Percentiles rank a stretch among this genome's conserved stretches.
Conservation (phyloP, 2,113 vertebrate species). For the Corvus cornix region DNA sequence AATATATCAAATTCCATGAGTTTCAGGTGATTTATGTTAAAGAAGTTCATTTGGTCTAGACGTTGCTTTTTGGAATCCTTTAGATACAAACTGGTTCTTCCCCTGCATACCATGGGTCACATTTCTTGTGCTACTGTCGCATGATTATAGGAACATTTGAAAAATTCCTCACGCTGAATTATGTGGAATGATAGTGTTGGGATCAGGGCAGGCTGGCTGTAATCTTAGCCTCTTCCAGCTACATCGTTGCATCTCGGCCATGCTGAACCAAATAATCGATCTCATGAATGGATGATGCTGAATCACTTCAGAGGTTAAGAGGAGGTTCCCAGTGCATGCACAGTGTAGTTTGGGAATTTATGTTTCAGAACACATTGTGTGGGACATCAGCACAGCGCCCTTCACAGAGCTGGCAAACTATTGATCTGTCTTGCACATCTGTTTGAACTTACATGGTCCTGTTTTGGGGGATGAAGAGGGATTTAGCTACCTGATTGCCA, state of each 20-base stretch:
- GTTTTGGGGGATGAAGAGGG: neutral
- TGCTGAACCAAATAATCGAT: neutral
- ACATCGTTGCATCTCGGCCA: neutral
- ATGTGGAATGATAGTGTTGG: neutral
- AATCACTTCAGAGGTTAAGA: neutral
- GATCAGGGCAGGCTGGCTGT: neutral
- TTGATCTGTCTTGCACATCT: constrained; percentile 27
- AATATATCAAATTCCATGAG: neutral
- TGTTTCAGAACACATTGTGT: neutral
- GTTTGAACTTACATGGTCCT: constrained; percentile 21
- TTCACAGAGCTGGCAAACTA: neutral
- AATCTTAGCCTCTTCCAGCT: constrained; percentile 15
- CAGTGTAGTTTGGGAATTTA: neutral
- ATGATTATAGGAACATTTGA: constrained; percentile 2
- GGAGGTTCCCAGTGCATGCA: neutral
- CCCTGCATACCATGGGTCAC: neutral
- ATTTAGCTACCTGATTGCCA: constrained; percentile 33
- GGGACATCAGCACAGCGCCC: neutral
- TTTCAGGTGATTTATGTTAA: neutral
- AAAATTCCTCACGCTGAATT: neutral
- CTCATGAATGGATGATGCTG: neutral
- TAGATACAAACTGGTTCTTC: neutral
- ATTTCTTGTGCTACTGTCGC: neutral
- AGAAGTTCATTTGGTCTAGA: neutral
- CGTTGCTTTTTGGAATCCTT: neutral